Evolutionary conservation across 2,888 invertebrate species (phyloP).

Genomic region (Caenorhabditis panamensis): DNA sequence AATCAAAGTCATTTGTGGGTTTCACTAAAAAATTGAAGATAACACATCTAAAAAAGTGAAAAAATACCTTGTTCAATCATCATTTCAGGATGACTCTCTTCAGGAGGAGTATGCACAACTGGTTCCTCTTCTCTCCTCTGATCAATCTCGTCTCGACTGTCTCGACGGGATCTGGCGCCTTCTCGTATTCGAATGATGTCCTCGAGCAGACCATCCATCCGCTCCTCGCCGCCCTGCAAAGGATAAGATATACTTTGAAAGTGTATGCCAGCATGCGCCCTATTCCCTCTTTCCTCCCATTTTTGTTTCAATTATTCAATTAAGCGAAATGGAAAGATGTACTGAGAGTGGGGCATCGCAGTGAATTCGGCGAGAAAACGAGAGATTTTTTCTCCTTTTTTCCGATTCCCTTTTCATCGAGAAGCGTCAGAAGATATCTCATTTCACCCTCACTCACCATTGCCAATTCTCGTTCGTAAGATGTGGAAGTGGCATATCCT

Average conservation of each 20-base stretch:
- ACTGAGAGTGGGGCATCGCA: conserved; percentile 16
- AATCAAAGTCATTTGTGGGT: conserved; percentile 59
- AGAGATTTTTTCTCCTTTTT: conserved; percentile 23
- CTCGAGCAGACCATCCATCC: conserved; percentile 60
- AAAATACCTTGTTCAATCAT: conserved; percentile 6
- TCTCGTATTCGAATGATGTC: conserved; percentile 65
- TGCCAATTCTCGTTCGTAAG: conserved; percentile 66
- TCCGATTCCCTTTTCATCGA: background rate
- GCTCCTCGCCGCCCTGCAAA: conserved; percentile 49
- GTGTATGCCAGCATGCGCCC: conserved; percentile 13
- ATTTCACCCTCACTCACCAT: conserved; percentile 58
- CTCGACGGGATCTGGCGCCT: conserved; percentile 66
- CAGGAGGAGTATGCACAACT: conserved; percentile 48
- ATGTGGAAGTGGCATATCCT: conserved; percentile 73
- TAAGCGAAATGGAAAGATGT: conserved; percentile 43
- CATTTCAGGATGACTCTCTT: conserved; percentile 21
- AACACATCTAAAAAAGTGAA: background rate
- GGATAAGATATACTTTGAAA: conserved; percentile 22
- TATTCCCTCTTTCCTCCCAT: conserved; percentile 26
- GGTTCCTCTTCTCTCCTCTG: conserved; percentile 44
- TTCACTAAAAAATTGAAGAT: conserved; percentile 8
- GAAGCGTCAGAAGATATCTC: conserved; percentile 19
- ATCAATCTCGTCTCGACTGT: conserved; percentile 55
- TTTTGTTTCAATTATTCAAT: conserved; percentile 59
- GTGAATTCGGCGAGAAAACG: background rate